Conservation (phyloP, 2,113 vertebrate species). For the Desmodus rotundus region DNA sequence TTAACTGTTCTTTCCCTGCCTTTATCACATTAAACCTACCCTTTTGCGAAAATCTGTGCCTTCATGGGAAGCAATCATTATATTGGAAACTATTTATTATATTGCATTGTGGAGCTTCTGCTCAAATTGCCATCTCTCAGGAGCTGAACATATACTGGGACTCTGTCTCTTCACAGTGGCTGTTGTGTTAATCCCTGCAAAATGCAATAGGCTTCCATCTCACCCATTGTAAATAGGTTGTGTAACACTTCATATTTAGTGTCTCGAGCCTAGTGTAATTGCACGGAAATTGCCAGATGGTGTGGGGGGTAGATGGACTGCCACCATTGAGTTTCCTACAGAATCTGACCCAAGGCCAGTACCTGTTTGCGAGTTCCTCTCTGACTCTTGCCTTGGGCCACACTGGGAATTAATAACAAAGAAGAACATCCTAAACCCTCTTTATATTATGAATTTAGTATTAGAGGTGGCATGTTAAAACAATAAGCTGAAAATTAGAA, state of each 20-base stretch:
- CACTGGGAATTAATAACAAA: not conserved
- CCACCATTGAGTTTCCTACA: not conserved
- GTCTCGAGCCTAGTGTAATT: constrained; percentile 6
- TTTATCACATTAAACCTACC: not conserved
- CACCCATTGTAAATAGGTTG: constrained; percentile 3
- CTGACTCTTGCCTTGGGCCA: not conserved
- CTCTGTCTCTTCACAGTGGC: not conserved
- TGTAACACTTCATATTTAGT: constrained; percentile 3
- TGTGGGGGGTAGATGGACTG: not conserved
- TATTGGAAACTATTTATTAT: not conserved
- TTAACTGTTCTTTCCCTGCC: not conserved
- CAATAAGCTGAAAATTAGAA: constrained; percentile 15
- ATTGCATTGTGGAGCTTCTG: not conserved
- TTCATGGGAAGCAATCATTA: not conserved
- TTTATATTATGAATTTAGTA: not conserved
- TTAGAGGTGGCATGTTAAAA: not conserved
- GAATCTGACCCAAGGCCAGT: not conserved
- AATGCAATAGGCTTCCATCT: not conserved
- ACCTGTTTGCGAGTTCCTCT: not conserved
- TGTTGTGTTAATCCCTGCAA: not conserved
- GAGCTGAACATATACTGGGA: not conserved
- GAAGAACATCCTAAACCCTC: not conserved
- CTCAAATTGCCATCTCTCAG: not conserved
- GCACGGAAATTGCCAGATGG: not conserved
- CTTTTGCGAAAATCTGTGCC: constrained; percentile 12